A percentile compares a stretch with the other conserved stretches of the same genome.
Conservation (phyloP, 2,888 invertebrate genomes). For the Agriotes lineatus region DNA sequence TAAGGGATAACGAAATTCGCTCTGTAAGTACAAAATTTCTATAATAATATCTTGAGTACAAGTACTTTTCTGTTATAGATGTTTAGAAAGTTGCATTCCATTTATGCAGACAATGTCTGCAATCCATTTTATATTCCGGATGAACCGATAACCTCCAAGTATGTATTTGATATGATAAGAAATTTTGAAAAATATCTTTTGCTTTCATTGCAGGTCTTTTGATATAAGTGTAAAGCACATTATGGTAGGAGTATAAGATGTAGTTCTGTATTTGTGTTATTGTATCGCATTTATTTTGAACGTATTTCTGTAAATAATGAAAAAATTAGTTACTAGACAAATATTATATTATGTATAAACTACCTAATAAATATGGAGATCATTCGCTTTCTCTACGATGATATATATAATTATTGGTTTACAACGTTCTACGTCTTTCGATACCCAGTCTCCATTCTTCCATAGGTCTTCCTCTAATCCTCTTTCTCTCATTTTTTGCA, state of each 20-base stretch:
- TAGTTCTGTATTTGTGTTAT: background rate
- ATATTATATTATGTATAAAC: too few relatives aligned
- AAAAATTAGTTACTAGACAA: too few relatives aligned
- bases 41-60: too few relatives aligned
- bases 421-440: too few relatives aligned
- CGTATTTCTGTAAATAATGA: too few relatives aligned
- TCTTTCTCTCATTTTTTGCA: too few relatives aligned
- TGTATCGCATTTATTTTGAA: background rate
- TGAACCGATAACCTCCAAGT: constrained; percentile 89
- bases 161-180: constrained; percentile 61
- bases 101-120: constrained; percentile 94
- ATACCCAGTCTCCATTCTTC: too few relatives aligned
- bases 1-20: constrained; percentile 94
- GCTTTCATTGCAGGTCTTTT: constrained; percentile 70
- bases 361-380: too few relatives aligned
- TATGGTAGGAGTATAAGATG: constrained; percentile 60
- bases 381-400: too few relatives aligned
- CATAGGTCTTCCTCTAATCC: too few relatives aligned
- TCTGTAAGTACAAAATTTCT: constrained; percentile 76
- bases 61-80: constrained; percentile 74
- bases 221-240: constrained; percentile 77
- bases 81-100: constrained; percentile 90
- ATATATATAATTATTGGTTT: too few relatives aligned
- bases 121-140: constrained; percentile 98
- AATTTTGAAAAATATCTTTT: background rate